These are phyloP conservation scores for Jordanella pulchra DNA, from an alignment of 2,797 vertebrate genomes.

Conservation along the genomic window DNA sequence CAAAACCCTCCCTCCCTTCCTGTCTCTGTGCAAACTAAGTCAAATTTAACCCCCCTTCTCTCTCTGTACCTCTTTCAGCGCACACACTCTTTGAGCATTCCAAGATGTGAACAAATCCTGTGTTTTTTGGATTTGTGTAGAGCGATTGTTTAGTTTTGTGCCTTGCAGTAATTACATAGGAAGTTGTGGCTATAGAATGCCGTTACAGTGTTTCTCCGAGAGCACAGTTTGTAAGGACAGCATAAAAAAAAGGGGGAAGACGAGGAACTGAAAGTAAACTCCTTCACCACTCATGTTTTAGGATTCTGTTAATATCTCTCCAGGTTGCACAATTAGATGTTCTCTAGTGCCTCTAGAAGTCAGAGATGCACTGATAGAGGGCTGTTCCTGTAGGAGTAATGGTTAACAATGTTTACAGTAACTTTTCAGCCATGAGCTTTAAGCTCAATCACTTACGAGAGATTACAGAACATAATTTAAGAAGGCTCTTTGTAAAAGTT, in stretches of 20 bases:
- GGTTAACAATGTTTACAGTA: not conserved
- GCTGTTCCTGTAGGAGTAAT: not conserved
- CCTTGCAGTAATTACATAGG: slow-evolving; percentile 83
- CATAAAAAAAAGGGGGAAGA: slow-evolving; percentile 1
- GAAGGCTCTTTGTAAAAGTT: too few species aligned
- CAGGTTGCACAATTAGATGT: not conserved
- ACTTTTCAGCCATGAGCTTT: not conserved
- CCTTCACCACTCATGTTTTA: not conserved
- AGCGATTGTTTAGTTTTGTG: slow-evolving; percentile 80
- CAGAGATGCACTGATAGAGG: not conserved
- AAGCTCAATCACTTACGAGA: too few species aligned
- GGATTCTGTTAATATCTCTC: not conserved
- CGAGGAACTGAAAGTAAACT: slow-evolving; percentile 21
- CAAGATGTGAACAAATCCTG: slow-evolving; percentile 82
- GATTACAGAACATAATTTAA: too few species aligned
- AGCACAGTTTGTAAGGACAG: slow-evolving; percentile 16
- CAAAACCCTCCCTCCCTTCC: slow-evolving; percentile 81
- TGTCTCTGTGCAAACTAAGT: slow-evolving; percentile 81
- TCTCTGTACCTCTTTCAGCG: slow-evolving; percentile 20
- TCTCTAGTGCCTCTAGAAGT: not conserved
- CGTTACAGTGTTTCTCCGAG: slow-evolving; percentile 50
- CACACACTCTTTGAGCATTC: slow-evolving; percentile 67
- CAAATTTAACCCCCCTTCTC: slow-evolving; percentile 66
- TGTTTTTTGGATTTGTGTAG: slow-evolving; percentile 75
- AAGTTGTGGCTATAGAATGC: slow-evolving; percentile 75